phyloP scores from a whole-genome alignment of 2,113 vertebrate species.

The Xenopus borealis region DNA sequence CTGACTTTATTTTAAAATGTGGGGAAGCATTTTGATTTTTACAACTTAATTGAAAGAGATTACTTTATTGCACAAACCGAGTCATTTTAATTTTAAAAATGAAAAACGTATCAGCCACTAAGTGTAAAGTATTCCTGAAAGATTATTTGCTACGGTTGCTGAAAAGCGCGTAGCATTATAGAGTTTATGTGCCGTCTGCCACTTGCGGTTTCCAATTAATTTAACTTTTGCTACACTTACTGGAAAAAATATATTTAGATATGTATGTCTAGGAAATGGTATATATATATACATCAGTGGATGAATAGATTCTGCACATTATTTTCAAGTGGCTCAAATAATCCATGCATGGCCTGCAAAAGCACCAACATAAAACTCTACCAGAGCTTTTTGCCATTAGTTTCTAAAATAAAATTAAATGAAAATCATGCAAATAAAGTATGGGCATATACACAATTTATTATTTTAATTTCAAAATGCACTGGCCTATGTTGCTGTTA shows the following conservation, averaged over 20 bases:
- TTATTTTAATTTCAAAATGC: too few relatives aligned
- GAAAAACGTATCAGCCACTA: slow-evolving; percentile 30
- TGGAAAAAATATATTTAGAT: slow-evolving; percentile 27
- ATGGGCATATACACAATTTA: too few relatives aligned
- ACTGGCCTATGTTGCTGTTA: too few relatives aligned
- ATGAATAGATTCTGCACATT: slow-evolving; percentile 9
- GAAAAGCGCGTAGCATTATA: slow-evolving; percentile 11
- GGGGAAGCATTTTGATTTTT: slow-evolving; percentile 53
- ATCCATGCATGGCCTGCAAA: neutral
- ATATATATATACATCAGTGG: slow-evolving; percentile 7
- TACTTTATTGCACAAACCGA: slow-evolving; percentile 45
- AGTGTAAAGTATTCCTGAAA: slow-evolving; percentile 31
- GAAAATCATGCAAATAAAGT: too few relatives aligned
- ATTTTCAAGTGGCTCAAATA: slow-evolving; percentile 2
- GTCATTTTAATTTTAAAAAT: slow-evolving; percentile 44
- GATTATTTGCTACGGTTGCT: slow-evolving; percentile 25
- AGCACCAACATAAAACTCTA: neutral
- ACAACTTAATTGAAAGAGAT: slow-evolving; percentile 54
- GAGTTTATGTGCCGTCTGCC: slow-evolving; percentile 35
- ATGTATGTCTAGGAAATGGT: slow-evolving; percentile 21
- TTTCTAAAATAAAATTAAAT: neutral
- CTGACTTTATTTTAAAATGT: slow-evolving; percentile 56
- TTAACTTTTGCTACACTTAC: slow-evolving; percentile 39
- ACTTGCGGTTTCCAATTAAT: slow-evolving; percentile 36
- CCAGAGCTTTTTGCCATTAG: neutral